Evolutionary conservation across 2,113 vertebrate species (phyloP).

Genomic region (Tiliqua scincoides): DNA sequence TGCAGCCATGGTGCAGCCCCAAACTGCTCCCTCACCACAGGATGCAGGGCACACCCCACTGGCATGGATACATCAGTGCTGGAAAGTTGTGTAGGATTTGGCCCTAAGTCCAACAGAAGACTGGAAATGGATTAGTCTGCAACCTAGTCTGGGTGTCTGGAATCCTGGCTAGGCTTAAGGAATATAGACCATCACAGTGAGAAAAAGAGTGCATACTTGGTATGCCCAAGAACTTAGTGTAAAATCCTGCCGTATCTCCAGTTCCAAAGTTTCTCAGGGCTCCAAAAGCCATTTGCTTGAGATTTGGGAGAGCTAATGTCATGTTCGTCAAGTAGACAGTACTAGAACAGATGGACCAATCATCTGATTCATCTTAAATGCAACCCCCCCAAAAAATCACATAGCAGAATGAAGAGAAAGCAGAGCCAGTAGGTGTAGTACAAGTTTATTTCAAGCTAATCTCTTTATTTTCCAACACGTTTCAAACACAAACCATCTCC

Average conservation of each 20-base stretch:
- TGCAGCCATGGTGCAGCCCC: too few species aligned
- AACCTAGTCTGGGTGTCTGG: background rate
- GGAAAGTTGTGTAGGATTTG: too few species aligned
- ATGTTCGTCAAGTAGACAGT: background rate
- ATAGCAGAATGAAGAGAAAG: background rate
- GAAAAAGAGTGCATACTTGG: background rate
- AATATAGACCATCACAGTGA: background rate
- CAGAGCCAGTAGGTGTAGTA: background rate
- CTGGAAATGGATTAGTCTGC: background rate
- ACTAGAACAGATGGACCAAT: too few species aligned
- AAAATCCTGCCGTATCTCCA: background rate
- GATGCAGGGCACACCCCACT: too few species aligned
- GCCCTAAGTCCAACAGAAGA: too few species aligned
- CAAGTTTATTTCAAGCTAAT: background rate
- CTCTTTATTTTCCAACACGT: background rate
- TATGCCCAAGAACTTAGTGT: background rate
- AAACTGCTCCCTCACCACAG: too few species aligned
- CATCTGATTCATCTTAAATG: background rate
- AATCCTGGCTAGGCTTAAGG: background rate
- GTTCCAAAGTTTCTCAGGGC: background rate
- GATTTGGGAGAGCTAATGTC: background rate
- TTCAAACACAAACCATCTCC: background rate
- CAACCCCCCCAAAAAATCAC: background rate
- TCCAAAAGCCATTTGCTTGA: background rate
- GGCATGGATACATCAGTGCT: too few species aligned